Conservation (phyloP, 35 echinoderm and acorn worm genomes). For the Hemicentrotus pulcherrimus region DNA sequence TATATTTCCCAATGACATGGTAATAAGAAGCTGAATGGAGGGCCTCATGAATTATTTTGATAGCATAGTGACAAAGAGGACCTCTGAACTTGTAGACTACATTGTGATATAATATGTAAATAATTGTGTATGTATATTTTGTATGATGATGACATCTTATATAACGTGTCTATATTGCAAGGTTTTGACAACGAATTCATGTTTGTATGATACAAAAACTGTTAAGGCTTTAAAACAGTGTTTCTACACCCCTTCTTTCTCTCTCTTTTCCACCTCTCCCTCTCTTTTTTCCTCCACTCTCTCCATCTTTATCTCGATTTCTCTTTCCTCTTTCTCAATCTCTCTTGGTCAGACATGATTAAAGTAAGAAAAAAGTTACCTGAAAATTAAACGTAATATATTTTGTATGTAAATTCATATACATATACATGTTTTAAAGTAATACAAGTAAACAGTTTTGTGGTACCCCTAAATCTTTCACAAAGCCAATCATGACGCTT, state of each 20-base stretch:
- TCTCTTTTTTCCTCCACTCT: not conserved
- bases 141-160: not conserved
- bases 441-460: not conserved
- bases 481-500: not conserved
- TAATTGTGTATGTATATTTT: not conserved
- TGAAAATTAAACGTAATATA: not conserved
- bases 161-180: not conserved
- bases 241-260: not conserved
- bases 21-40: not conserved
- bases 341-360: not conserved
- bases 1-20: too few species aligned
- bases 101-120: not conserved
- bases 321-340: not conserved
- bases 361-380: not conserved
- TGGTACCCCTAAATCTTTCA: constrained; percentile 9
- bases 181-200: not conserved
- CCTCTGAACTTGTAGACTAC: not conserved
- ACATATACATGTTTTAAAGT: not conserved
- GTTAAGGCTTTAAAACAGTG: not conserved
- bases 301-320: not conserved
- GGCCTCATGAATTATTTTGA: not conserved
- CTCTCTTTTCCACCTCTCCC: not conserved
- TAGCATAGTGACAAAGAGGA: not conserved
- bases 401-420: not conserved
- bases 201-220: too few species aligned